These are phyloP conservation scores for Chaetogeoica ovagalla DNA, from an alignment of 2,888 invertebrate species.

Conservation along the genomic window DNA sequence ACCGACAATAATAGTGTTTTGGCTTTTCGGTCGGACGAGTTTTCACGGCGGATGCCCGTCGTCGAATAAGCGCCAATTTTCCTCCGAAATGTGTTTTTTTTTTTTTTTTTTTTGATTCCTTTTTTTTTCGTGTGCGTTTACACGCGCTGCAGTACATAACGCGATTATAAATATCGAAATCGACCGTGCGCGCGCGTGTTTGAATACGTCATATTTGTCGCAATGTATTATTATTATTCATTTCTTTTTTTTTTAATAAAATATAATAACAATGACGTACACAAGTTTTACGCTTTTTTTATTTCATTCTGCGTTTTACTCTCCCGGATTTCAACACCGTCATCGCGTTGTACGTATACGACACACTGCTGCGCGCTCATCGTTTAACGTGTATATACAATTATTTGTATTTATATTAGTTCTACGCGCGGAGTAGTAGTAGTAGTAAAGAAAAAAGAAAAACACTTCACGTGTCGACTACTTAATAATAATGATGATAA, in stretches of 20 bases:
- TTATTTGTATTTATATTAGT: not conserved
- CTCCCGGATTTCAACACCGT: slow-evolving; percentile 24
- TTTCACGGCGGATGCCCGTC: slow-evolving; percentile 51
- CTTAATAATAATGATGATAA: too few relatives aligned
- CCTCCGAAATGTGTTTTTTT: slow-evolving; percentile 37
- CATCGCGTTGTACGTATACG: slow-evolving; percentile 10
- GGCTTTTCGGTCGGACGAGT: slow-evolving; percentile 47
- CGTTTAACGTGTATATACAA: not conserved
- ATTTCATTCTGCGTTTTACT: not conserved
- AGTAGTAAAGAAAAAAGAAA: too few relatives aligned
- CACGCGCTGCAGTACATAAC: not conserved
- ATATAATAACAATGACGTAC: slow-evolving; percentile 33
- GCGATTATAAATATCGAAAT: slow-evolving; percentile 50
- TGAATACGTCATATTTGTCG: not conserved
- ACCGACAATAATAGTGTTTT: slow-evolving; percentile 30
- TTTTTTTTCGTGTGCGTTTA: too few relatives aligned
- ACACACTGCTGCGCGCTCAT: not conserved
- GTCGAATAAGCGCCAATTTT: slow-evolving; percentile 51
- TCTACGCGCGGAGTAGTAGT: not conserved
- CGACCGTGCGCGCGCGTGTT: slow-evolving; percentile 23
- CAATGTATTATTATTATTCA: not conserved
- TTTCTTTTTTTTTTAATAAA: not conserved
- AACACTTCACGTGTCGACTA: slow-evolving; percentile 6
- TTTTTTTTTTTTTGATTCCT: too few relatives aligned
- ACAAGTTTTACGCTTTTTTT: not conserved